Base-by-base conservation (phyloP, 2,888 invertebrate genomes). In the Clistopyga incitator region DNA sequence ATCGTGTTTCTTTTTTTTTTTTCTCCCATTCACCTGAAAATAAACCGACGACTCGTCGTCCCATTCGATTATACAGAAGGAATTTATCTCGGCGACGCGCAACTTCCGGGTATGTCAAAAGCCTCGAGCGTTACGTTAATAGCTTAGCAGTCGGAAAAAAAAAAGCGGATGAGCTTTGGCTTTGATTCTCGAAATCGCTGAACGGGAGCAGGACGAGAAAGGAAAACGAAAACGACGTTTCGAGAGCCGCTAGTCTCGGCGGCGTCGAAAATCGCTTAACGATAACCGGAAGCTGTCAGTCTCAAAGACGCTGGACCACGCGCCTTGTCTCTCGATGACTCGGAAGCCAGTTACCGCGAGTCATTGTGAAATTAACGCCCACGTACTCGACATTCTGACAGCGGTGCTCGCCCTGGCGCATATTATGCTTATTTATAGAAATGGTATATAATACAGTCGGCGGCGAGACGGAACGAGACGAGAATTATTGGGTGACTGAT, bases 311-410 rank as follows among this genome's bases (percentile, higher is more conserved):
- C 47, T 45, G 25, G 20, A 47, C 13, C 42, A 34, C 68, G 72
- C 23, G 50, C 34, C 74, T 29, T 50, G 34, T 75, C 75, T 47
- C 47, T 25, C 38, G 64, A 64, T 52, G 61, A 50, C 64, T 77
- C 83, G 70, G 18, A 10, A 4, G 18, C 20, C 38, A 20, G 64
- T 23, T 52, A 64, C 42, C 50, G 45, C 47, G 38, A 70, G 74
- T 38, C 56, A 81, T 84, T 84, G 81, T 75, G 77, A 81, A 70
- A 78, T 81, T 81, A 20, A 76, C 72, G 77, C 84, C 78, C 78
- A 81, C 80, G 54, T 70, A 74, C 59, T 76, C 67, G 71, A 72
- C 78, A 50, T 54, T 82, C 78, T 70, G 78, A 82, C 74, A 74
- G 47, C 13, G 18, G 42, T 20, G 50, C 74, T 61, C 50, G n/a